Evolutionary conservation across 2,888 invertebrate genomes (phyloP).

Genomic region (Trachelus stipa): DNA sequence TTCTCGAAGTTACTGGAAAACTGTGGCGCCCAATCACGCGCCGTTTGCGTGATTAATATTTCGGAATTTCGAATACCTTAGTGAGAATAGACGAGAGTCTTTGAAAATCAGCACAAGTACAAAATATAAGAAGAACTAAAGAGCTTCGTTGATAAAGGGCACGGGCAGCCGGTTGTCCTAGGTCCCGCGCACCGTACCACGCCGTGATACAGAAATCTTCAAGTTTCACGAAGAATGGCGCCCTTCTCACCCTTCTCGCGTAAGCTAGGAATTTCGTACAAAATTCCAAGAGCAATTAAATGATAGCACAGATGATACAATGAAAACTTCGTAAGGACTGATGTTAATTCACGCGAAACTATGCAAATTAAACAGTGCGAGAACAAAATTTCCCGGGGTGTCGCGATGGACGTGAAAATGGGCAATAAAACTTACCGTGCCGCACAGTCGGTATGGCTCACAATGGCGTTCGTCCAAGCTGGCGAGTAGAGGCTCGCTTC

Average conservation of each 20-base stretch:
- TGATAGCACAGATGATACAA: constrained; percentile 57
- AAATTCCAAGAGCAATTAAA: background rate
- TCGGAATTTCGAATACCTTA: constrained; percentile 10
- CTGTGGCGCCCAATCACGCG: constrained; percentile 13
- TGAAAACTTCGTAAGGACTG: constrained; percentile 50
- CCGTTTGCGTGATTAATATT: constrained; percentile 16
- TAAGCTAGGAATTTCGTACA: constrained; percentile 79
- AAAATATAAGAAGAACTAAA: constrained; percentile 2
- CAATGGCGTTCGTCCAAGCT: constrained; percentile 82
- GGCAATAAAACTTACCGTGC: constrained; percentile 75
- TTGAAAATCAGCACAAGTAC: background rate
- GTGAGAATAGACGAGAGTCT: background rate
- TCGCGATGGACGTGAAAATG: constrained; percentile 77
- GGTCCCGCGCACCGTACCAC: constrained; percentile 24
- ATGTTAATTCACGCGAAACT: constrained; percentile 24
- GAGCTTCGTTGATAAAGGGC: constrained; percentile 1
- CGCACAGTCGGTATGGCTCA: constrained; percentile 83
- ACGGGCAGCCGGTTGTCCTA: constrained; percentile 2
- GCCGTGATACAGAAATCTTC: constrained; percentile 21
- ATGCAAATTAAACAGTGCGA: constrained; percentile 57
- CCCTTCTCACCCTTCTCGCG: constrained; percentile 72
- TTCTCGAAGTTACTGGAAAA: constrained; percentile 18
- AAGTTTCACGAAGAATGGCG: constrained; percentile 70
- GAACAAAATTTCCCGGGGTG: constrained; percentile 69
- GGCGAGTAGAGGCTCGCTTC: constrained; percentile 48